Evolutionary conservation across 1,140 invertebrate genomes (phyloP).

Genomic region (Campodea augens): DNA sequence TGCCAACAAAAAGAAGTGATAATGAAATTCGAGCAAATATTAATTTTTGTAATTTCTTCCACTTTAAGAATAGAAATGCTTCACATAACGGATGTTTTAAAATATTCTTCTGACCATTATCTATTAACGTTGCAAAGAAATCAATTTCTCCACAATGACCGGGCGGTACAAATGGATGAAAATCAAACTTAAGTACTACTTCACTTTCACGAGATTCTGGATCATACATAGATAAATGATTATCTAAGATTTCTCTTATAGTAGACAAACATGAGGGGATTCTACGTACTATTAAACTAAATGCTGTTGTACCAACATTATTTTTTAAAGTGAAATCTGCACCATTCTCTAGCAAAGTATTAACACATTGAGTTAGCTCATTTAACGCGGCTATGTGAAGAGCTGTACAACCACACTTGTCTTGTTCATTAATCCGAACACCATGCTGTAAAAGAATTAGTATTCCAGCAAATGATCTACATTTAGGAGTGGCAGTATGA

Average conservation of each 20-base stretch:
- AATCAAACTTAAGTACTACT: constrained; percentile 56
- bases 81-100: constrained; percentile 60
- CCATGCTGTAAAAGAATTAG: constrained; percentile 43
- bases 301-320: constrained; percentile 56
- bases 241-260: constrained; percentile 52
- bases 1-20: constrained; percentile 56
- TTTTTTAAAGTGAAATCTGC: constrained; percentile 66
- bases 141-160: constrained; percentile 53
- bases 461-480: constrained; percentile 11
- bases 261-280: constrained; percentile 58
- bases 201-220: constrained; percentile 42
- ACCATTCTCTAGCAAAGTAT: constrained; percentile 58
- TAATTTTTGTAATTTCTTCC: constrained; percentile 74
- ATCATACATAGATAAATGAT: constrained; percentile 54
- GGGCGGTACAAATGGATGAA: constrained; percentile 50
- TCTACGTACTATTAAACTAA: constrained; percentile 61
- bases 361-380: constrained; percentile 60
- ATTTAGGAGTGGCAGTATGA: constrained; percentile 37
- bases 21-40: constrained; percentile 58
- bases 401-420: constrained; percentile 74
- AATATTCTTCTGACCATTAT: constrained; percentile 63
- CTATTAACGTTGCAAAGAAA: constrained; percentile 63
- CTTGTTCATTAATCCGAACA: constrained; percentile 62
- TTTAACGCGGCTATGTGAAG: constrained; percentile 69
- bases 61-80: constrained; percentile 64